Evolutionary conservation across 2,888 invertebrate species (phyloP), one percentile per base, ranked within the genome.

Genomic region (Dryobota labecula): DNA sequence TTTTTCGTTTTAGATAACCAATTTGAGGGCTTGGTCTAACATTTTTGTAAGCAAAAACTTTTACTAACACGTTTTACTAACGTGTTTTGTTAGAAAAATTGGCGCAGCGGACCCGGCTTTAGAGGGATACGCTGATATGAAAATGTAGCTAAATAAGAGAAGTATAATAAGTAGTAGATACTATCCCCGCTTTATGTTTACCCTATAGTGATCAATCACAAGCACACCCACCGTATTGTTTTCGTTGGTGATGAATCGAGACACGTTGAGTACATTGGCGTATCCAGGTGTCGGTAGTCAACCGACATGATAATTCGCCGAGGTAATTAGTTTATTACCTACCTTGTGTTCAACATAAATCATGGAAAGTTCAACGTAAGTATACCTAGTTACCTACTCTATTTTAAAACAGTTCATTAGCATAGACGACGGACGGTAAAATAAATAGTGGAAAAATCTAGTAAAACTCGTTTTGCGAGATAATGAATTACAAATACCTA

Each of bases 211-310:
- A 83, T 74, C 67, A 66, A 45, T 70, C 80, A 70, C 47, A 24
- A 57, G 24, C 64, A 43, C 47, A 38, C 62, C 68, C 27, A 54
- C 38, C n/a, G n/a, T 49, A 72, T 84, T 79, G 84, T 84, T 74
- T 76, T 73, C 62, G 33, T 72, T 74, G 45, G 57, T 70, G 57
- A 83, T 84, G n/a, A 70, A 82, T 78, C 27, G 70, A 62, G 49
- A 6, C 33, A 49, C 27, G 43, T 72, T 68, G n/a, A n/a, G n/a
- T n/a, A n/a, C n/a, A n/a, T n/a, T n/a, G 66, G 62, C 54, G 20
- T 66, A 58, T 57, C 43, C 67, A 67, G 45, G 15, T 65, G 61
- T 70, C 64, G 47, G n/a, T 43, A 27, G 49, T 69, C 57, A 45
- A 70, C 57, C 56, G 60, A 65, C 67, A 74, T 69, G 57, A 56